These are phyloP conservation scores for Nasua narica DNA, from an alignment of 2,797 vertebrate genomes.

Conservation along the genomic window DNA sequence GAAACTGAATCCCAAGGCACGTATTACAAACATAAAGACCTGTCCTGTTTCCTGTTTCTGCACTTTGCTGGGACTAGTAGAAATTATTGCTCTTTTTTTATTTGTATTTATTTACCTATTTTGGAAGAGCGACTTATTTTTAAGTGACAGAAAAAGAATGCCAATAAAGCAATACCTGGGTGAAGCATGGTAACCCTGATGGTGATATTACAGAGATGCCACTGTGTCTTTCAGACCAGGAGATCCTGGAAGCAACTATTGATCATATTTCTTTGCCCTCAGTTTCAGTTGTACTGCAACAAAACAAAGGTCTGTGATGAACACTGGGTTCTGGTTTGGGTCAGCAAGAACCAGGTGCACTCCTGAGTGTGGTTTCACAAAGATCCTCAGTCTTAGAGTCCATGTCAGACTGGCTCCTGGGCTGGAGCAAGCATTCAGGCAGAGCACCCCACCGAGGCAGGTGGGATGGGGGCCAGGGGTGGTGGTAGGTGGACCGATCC, in stretches of 20 bases:
- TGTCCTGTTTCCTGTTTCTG: constrained; percentile 32
- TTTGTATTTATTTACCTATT: constrained; percentile 56
- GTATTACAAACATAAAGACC: background rate
- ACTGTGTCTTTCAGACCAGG: constrained; percentile 13
- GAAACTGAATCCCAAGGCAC: constrained; percentile 21
- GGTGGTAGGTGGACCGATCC: background rate
- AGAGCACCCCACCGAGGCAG: background rate
- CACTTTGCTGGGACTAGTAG: constrained; percentile 45
- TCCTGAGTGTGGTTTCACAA: background rate
- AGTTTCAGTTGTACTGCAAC: background rate
- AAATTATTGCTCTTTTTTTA: constrained; percentile 56
- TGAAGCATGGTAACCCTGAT: background rate
- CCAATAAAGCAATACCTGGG: constrained; percentile 41
- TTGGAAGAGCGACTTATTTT: constrained; percentile 51
- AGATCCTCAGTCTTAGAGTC: background rate
- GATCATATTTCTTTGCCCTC: background rate
- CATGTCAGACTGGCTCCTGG: background rate
- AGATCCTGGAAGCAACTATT: background rate
- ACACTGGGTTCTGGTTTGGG: background rate
- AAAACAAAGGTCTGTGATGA: constrained; percentile 18
- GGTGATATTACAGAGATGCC: background rate
- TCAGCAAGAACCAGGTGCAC: background rate
- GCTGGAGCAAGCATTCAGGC: background rate
- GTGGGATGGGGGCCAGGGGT: too few species aligned
- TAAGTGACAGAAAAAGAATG: constrained; percentile 49